Evolutionary conservation across 2,888 invertebrate genomes (phyloP).

Genomic region (Netelia inedita): DNA sequence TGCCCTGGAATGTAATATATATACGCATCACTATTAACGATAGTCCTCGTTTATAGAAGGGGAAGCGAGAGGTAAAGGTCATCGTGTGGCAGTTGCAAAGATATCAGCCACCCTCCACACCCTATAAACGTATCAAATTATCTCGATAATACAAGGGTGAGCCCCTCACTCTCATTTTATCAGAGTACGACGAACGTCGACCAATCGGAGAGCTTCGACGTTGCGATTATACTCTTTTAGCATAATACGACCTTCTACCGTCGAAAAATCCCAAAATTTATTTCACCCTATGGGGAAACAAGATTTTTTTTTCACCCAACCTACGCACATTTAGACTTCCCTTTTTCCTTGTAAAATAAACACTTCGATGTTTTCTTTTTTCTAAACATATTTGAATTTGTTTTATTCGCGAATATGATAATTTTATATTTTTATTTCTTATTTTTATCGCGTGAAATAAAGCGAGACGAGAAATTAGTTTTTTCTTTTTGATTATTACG

Average conservation of each 20-base stretch:
- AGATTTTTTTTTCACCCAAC: too few species aligned
- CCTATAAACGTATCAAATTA: constrained; percentile 60
- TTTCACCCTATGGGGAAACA: too few species aligned
- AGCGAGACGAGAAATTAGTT: too few species aligned
- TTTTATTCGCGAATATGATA: too few species aligned
- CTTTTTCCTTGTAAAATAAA: too few species aligned
- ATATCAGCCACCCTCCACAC: constrained; percentile 39
- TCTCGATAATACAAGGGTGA: constrained; percentile 61
- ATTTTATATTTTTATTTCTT: too few species aligned
- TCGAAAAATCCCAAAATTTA: background rate
- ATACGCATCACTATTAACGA: background rate
- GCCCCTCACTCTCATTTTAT: constrained; percentile 45
- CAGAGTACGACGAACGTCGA: constrained; percentile 25
- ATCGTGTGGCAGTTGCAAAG: constrained; percentile 33
- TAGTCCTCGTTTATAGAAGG: background rate
- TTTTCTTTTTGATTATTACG: too few species aligned
- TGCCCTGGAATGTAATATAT: constrained; percentile 3
- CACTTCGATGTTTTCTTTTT: too few species aligned
- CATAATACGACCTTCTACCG: background rate
- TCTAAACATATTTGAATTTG: too few species aligned
- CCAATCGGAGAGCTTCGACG: background rate
- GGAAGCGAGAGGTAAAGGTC: constrained; percentile 59
- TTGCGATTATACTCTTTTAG: background rate
- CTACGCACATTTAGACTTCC: too few species aligned
- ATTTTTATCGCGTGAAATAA: too few species aligned